These are phyloP conservation scores for Pristiophorus japonicus DNA, from an alignment of 2,113 vertebrate genomes.

Conservation along the genomic window DNA sequence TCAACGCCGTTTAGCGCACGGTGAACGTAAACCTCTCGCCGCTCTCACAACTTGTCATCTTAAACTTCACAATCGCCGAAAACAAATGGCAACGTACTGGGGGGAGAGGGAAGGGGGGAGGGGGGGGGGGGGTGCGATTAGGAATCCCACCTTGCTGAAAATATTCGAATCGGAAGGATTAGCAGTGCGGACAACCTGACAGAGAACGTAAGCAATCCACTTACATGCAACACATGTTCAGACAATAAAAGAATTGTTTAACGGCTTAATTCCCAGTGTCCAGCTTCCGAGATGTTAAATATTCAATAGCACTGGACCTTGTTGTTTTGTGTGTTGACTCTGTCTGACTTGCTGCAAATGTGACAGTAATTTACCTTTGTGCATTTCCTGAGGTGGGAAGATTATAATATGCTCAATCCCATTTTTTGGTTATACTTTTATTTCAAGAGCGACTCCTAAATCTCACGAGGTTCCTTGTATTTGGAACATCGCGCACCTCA, in stretches of 20 bases:
- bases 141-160: not conserved
- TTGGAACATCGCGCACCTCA: not conserved
- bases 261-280: not conserved
- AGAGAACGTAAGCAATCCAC: not conserved
- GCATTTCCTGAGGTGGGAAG: not conserved
- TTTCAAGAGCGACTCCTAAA: not conserved
- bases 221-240: slow-evolving; percentile 1
- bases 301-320: not conserved
- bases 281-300: slow-evolving; percentile 5
- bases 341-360: not conserved
- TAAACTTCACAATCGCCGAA: not conserved
- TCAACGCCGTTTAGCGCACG: no score
- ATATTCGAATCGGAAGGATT: slow-evolving; percentile 12
- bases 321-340: not conserved
- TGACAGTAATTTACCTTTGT: not conserved
- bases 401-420: not conserved
- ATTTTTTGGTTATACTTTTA: not conserved
- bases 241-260: not conserved
- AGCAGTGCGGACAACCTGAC: not conserved
- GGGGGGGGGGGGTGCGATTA: not conserved
- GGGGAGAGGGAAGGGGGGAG: not conserved
- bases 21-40: not conserved
- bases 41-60: not conserved
- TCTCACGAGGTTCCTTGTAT: not conserved
- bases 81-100: not conserved